Percentiles rank a stretch among this genome's conserved stretches.
These are phyloP conservation scores for Sebastolobus altivelis DNA, from an alignment of 2,797 vertebrate species.

Conservation along the genomic window DNA sequence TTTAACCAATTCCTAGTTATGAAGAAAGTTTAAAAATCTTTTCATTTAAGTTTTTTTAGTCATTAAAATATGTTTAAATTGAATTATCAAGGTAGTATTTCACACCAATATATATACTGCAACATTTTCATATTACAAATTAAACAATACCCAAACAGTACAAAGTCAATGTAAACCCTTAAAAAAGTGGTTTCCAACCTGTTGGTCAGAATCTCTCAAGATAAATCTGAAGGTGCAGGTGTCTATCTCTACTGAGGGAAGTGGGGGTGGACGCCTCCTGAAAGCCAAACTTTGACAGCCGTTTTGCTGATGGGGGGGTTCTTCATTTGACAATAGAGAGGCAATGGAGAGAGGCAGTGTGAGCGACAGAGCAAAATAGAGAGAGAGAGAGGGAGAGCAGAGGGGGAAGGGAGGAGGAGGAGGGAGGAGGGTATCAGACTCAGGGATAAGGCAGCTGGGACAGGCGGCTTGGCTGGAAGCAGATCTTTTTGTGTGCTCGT, in stretches of 20 bases:
- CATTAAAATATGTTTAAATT: neutral
- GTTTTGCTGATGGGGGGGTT: constrained; percentile 47
- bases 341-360: constrained; percentile 24
- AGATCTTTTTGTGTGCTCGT: constrained; percentile 81
- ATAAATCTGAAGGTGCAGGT: neutral
- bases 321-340: constrained; percentile 63
- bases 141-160: too few species aligned
- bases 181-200: neutral
- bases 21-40: neutral
- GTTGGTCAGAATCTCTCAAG: neutral
- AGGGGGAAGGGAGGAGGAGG: constrained; percentile 58
- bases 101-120: neutral
- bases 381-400: constrained; percentile 33
- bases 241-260: too few species aligned
- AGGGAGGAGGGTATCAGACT: constrained; percentile 68
- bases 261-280: constrained; percentile 42
- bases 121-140: neutral
- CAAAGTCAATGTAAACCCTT: neutral
- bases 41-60: neutral
- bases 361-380: constrained; percentile 42
- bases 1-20: neutral
- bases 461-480: constrained; percentile 71
- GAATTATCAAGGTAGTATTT: neutral
- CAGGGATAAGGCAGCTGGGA: constrained; percentile 84
- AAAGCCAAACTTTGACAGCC: constrained; percentile 76